phyloP scores from a whole-genome alignment of 2,797 vertebrate genomes.

The Ptychadena robeensis region DNA sequence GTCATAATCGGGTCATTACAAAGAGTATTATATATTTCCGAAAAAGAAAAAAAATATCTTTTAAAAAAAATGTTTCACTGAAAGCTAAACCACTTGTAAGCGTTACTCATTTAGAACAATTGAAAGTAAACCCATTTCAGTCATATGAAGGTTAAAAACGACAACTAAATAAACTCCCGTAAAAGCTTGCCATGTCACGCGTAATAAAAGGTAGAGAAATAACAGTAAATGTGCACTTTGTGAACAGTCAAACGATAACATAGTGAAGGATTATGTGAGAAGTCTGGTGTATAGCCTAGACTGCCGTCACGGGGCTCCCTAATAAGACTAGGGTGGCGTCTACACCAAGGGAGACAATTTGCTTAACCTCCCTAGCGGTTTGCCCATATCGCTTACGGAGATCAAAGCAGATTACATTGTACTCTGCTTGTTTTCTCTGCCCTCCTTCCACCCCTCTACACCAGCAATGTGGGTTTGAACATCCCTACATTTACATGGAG shows the following conservation, averaged over 20 bases:
- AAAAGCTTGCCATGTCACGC: slow-evolving; percentile 12
- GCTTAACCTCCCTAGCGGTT: too few species aligned
- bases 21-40: neutral
- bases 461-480: too few species aligned
- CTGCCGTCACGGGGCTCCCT: neutral
- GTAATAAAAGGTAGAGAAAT: neutral
- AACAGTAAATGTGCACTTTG: neutral
- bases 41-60: neutral
- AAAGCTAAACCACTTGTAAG: slow-evolving; percentile 19
- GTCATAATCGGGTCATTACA: slow-evolving; percentile 31
- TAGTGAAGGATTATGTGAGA: neutral
- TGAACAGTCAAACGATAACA: neutral
- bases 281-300: neutral
- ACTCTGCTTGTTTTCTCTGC: too few species aligned
- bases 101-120: slow-evolving; percentile 9
- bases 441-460: too few species aligned
- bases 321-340: too few species aligned
- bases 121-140: slow-evolving; percentile 7
- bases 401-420: too few species aligned
- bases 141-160: neutral
- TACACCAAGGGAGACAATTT: too few species aligned
- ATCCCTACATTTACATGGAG: too few species aligned
- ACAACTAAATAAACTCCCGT: slow-evolving; percentile 24
- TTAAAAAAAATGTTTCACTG: neutral
- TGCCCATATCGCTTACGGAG: too few species aligned